Evolutionary conservation across 2,797 vertebrate species (phyloP).

Genomic region (Eidolon dupreanum): DNA sequence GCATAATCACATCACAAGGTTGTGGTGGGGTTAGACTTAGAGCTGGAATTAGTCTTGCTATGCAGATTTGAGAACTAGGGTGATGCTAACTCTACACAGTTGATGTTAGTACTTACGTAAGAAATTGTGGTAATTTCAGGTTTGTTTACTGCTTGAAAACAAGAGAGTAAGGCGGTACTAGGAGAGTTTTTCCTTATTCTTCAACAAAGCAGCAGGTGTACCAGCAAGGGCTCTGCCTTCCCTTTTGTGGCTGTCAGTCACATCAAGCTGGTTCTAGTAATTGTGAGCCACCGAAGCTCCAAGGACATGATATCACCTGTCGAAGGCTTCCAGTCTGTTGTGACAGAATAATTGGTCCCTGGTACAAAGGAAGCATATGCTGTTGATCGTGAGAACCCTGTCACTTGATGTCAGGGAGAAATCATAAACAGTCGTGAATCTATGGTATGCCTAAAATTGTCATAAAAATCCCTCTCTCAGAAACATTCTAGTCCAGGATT

Average conservation of each 20-base stretch:
- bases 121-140: neutral
- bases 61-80: neutral
- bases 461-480: slow-evolving; percentile 52
- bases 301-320: slow-evolving; percentile 35
- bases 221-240: neutral
- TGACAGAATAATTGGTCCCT: slow-evolving; percentile 60
- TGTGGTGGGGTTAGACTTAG: neutral
- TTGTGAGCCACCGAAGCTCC: slow-evolving; percentile 7
- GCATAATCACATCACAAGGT: neutral
- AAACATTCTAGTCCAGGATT: slow-evolving; percentile 37
- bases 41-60: neutral
- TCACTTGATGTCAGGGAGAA: slow-evolving; percentile 64
- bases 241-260: neutral
- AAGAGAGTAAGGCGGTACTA: neutral
- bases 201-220: slow-evolving; percentile 44
- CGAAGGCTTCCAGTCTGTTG: slow-evolving; percentile 65
- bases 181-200: neutral
- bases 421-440: slow-evolving; percentile 45
- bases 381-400: slow-evolving; percentile 54
- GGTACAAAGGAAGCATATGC: slow-evolving; percentile 44
- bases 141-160: neutral
- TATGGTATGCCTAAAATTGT: slow-evolving; percentile 55
- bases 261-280: neutral
- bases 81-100: neutral
- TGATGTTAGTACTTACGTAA: neutral